These are phyloP conservation scores for Hippasteria phrygiana DNA, from an alignment of 53 echinoderm and acorn worm genomes.

Conservation along the genomic window DNA sequence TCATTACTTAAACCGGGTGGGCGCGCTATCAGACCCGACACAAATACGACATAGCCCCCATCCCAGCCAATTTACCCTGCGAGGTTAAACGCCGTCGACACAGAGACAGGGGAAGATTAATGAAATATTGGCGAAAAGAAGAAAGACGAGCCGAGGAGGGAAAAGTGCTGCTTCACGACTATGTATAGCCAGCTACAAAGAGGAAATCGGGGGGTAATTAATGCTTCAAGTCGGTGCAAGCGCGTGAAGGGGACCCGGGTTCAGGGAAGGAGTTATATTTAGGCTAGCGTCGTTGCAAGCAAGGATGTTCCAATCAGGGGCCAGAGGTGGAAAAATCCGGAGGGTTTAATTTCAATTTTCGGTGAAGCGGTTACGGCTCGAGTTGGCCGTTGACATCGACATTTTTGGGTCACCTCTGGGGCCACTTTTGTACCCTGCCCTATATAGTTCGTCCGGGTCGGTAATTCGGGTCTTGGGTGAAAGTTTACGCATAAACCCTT, in stretches of 20 bases:
- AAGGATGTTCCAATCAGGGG: constrained; percentile 57
- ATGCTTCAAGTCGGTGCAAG: constrained; percentile 4
- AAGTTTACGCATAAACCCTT: too few species aligned
- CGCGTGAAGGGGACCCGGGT: constrained; percentile 46
- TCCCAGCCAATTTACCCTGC: constrained; percentile 27
- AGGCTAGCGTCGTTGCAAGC: constrained; percentile 13
- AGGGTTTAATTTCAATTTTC: constrained; percentile 41
- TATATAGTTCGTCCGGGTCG: background rate
- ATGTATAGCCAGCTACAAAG: constrained; percentile 4
- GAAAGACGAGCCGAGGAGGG: background rate
- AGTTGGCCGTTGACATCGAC: constrained; percentile 31
- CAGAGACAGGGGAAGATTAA: constrained; percentile 15
- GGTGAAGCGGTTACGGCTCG: background rate
- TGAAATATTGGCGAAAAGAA: background rate
- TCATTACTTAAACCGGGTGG: background rate
- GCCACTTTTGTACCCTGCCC: background rate
- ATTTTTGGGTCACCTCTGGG: constrained; percentile 12
- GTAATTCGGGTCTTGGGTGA: background rate
- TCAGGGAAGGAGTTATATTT: constrained; percentile 31
- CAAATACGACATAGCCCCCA: constrained; percentile 19
- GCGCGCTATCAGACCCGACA: constrained; percentile 25
- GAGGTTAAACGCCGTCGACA: constrained; percentile 22
- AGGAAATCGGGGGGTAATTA: constrained; percentile 45
- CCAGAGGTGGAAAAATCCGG: constrained; percentile 43
- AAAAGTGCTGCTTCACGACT: constrained; percentile 51